phyloP scores from a whole-genome alignment of 2,113 vertebrate genomes.

The Ailuropoda melanoleuca region DNA sequence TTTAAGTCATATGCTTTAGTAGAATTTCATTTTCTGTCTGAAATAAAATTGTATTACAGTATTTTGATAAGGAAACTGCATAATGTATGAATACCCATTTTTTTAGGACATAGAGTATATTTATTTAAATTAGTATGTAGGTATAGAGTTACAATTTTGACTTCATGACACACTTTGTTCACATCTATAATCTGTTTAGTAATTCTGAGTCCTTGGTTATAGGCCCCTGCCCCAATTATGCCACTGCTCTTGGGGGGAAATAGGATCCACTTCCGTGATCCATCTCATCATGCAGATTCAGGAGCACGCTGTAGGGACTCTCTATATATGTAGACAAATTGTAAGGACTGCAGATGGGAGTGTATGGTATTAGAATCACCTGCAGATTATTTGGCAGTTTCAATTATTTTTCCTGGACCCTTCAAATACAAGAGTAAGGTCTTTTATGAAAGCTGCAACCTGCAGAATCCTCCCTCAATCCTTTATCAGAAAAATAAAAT shows the following conservation, averaged over 20 bases:
- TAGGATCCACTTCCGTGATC: too few relatives aligned
- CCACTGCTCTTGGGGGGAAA: background rate
- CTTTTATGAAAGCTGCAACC: background rate
- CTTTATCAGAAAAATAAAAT: background rate
- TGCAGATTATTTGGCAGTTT: background rate
- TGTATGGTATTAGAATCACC: background rate
- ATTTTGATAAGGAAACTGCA: background rate
- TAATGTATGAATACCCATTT: background rate
- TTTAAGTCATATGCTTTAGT: background rate
- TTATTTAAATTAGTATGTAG: background rate
- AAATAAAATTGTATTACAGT: conserved; percentile 9
- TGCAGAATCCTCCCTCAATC: background rate
- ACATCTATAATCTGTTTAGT: background rate
- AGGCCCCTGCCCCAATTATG: background rate
- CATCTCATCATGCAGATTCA: background rate
- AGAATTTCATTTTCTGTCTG: background rate
- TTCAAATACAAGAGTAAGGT: background rate
- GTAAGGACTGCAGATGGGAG: background rate
- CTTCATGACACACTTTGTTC: background rate
- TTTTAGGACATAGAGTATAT: background rate
- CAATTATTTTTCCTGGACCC: background rate
- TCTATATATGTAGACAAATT: background rate
- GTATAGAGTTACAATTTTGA: background rate
- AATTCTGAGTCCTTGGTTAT: background rate
- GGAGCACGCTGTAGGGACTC: background rate